These are phyloP conservation scores for Hypotaenidia philippensis DNA, from an alignment of 2,797 vertebrate genomes.

Conservation along the genomic window DNA sequence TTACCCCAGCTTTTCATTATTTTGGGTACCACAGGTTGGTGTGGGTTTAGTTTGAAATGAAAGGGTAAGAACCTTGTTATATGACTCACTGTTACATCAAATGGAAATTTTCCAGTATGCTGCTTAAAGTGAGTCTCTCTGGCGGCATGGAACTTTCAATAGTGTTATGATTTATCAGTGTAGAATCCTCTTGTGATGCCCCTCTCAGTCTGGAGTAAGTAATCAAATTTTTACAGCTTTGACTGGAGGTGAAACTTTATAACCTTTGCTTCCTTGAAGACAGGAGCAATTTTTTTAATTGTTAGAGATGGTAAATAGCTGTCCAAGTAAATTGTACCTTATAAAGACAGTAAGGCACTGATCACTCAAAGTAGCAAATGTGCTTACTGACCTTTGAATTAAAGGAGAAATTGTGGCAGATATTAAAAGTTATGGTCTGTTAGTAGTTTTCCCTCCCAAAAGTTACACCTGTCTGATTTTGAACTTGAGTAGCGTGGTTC, in stretches of 20 bases:
- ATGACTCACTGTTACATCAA: neutral
- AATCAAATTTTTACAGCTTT: conserved; percentile 30
- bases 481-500: neutral
- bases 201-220: neutral
- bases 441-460: neutral
- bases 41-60: neutral
- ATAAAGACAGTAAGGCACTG: conserved; percentile 7
- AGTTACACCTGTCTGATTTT: neutral
- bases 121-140: neutral
- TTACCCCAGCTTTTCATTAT: neutral
- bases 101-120: neutral
- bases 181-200: neutral
- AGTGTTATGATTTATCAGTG: neutral
- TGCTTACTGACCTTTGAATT: conserved; percentile 61
- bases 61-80: neutral
- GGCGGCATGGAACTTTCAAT: neutral
- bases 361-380: conserved; percentile 51
- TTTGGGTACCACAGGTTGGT: neutral
- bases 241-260: conserved; percentile 19
- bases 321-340: conserved; percentile 39
- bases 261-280: conserved; percentile 13
- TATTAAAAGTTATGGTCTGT: conserved; percentile 35
- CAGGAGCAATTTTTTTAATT: conserved; percentile 38
- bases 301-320: conserved; percentile 58
- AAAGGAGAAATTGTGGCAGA: conserved; percentile 36